These are phyloP conservation scores for Sander lucioperca DNA, from an alignment of 2,113 vertebrate species.

Conservation along the genomic window DNA sequence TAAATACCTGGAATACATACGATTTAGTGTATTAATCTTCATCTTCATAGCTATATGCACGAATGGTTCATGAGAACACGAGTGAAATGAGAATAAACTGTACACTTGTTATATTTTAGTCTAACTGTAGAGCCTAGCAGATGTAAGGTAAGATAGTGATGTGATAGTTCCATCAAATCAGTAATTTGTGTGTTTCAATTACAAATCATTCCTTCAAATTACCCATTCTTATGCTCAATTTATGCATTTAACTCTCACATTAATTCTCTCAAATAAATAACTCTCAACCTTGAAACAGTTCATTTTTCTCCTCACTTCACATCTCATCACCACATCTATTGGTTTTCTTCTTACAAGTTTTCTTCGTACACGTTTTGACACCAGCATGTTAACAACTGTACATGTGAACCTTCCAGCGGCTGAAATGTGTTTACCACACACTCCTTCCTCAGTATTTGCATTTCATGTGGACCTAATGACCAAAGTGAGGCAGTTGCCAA, in stretches of 20 bases:
- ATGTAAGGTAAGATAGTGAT: background rate
- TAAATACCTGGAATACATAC: too few species aligned
- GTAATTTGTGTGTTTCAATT: background rate
- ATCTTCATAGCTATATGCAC: too few species aligned
- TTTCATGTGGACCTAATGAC: slow-evolving; percentile 76
- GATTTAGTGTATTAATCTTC: too few species aligned
- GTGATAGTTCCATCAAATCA: background rate
- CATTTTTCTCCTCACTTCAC: background rate
- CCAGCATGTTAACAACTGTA: background rate
- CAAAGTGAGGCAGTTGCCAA: slow-evolving; percentile 62
- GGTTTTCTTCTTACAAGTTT: background rate
- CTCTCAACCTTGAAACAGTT: background rate
- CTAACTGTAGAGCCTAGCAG: background rate
- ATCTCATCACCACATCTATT: background rate
- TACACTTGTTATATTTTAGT: too few species aligned
- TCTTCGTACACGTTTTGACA: background rate
- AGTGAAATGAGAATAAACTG: too few species aligned
- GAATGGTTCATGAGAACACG: too few species aligned
- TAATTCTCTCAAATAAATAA: background rate
- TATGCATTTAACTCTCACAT: background rate
- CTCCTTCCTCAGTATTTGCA: slow-evolving; percentile 29
- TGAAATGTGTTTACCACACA: slow-evolving; percentile 26
- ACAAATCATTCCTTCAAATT: background rate
- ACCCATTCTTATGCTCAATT: background rate
- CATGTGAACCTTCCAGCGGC: background rate